phyloP scores from a whole-genome alignment of 2,797 vertebrate species.

The Gephyroberyx darwinii region DNA sequence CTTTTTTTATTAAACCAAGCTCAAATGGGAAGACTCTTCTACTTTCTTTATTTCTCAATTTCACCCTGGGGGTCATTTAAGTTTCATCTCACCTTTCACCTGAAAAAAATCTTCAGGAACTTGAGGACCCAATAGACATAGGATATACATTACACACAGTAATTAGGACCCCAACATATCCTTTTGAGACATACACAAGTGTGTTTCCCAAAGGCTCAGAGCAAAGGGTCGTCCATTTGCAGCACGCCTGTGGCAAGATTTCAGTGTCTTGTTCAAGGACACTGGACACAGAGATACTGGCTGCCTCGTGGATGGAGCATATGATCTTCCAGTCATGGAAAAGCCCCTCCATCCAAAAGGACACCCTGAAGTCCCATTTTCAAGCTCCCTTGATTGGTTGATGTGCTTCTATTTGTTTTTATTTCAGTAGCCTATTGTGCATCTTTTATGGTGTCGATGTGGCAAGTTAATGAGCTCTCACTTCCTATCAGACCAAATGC shows the following conservation, averaged over 20 bases:
- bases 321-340: neutral
- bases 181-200: too few relatives aligned
- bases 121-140: too few relatives aligned
- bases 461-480: neutral
- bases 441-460: neutral
- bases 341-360: neutral
- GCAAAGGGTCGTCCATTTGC: too few relatives aligned
- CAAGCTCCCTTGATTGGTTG: too few relatives aligned
- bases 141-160: too few relatives aligned
- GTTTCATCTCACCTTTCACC: slow-evolving; percentile 10
- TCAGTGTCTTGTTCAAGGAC: too few relatives aligned
- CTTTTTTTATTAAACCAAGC: slow-evolving; percentile 29
- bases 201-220: neutral
- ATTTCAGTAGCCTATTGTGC: neutral
- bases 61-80: slow-evolving; percentile 14
- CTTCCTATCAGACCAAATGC: neutral
- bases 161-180: too few relatives aligned
- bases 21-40: slow-evolving; percentile 18
- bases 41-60: neutral
- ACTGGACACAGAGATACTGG: too few relatives aligned
- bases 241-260: too few relatives aligned
- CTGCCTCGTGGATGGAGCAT: neutral
- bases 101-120: neutral
- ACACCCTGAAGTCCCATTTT: neutral
- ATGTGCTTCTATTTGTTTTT: neutral